Evolutionary conservation across 2,113 vertebrate genomes (phyloP), one percentile per base, ranked within the genome.

Genomic region (Pimephales promelas): DNA sequence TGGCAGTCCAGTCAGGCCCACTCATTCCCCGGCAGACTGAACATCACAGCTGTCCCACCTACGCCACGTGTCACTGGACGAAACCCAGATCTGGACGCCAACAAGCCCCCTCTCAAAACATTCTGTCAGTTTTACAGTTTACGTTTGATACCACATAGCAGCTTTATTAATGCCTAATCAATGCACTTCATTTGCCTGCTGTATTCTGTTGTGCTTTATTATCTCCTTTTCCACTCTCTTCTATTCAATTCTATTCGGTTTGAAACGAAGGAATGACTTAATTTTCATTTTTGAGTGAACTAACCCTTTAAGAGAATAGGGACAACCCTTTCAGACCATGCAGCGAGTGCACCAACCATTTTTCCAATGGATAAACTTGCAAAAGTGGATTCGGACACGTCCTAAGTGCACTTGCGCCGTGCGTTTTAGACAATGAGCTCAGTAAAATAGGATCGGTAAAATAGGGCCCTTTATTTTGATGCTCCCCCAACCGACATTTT

Each of bases 31-130:
- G 11, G 56, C 79, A 82, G 73, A 74, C 73, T 82, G 79, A 28
- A 61, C 24, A n/a, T 34, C 59, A 62, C 83, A 85, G 86, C 86
- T 83, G 80, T 64, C 71, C 82, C 52, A 79, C 81, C 81, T 54
- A 77, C 81, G 24, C 61, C 31, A 18, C 52, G 83, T 40, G 62
- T 74, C 83, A 85, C 64, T 59, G 34, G 22, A 81, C 28, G 10
- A 71, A 49, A 72, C 68, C 66, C 66, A 72, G 62, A 56, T 52
- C 49, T 56, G 24, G 24, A 57, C 3, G 45, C 66, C 70, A 73
- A 45, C 43, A 75, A 73, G 28, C 34, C 54, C 68, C 71, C 52
- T 72, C 34, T 40, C 54, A 45, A 59, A 83, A 62, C 49, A 59
- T 74, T 73, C 70, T 73, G 80, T 82, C 18, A 54, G 68, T 28